These are phyloP conservation scores for Cichladusa arquata DNA, from an alignment of 2,113 vertebrate genomes.

Conservation along the genomic window DNA sequence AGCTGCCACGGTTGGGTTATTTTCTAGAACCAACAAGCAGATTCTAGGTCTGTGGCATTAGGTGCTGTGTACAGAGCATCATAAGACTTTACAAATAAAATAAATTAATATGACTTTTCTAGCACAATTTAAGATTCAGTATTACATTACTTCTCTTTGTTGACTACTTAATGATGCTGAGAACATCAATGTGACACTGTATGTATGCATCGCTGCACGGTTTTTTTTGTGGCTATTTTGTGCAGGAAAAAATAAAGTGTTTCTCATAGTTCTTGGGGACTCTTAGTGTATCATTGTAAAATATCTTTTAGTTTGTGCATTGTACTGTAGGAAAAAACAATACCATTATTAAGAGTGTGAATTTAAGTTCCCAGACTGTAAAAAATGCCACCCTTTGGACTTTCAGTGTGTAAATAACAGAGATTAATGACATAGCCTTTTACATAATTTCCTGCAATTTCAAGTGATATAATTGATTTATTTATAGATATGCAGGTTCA, in stretches of 20 bases:
- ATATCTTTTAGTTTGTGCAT: neutral
- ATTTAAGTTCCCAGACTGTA: neutral
- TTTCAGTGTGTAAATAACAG: neutral
- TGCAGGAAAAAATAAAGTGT: neutral
- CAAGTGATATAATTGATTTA: neutral
- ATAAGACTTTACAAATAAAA: neutral
- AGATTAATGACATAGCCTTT: neutral
- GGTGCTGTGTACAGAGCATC: neutral
- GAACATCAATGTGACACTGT: neutral
- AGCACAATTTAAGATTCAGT: neutral
- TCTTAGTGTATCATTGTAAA: neutral
- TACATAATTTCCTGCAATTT: neutral
- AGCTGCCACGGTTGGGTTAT: neutral
- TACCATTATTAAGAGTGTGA: neutral
- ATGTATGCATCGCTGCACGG: neutral
- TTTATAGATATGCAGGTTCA: neutral
- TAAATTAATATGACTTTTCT: neutral
- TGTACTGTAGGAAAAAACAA: neutral
- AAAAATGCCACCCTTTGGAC: neutral
- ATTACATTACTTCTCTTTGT: neutral
- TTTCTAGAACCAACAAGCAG: neutral
- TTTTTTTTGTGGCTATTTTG: neutral
- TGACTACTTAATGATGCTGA: neutral
- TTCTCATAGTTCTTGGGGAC: neutral
- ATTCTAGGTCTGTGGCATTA: neutral